These are phyloP conservation scores for Andrena trimmerana DNA, from an alignment of 2,888 invertebrate genomes.

Conservation along the genomic window DNA sequence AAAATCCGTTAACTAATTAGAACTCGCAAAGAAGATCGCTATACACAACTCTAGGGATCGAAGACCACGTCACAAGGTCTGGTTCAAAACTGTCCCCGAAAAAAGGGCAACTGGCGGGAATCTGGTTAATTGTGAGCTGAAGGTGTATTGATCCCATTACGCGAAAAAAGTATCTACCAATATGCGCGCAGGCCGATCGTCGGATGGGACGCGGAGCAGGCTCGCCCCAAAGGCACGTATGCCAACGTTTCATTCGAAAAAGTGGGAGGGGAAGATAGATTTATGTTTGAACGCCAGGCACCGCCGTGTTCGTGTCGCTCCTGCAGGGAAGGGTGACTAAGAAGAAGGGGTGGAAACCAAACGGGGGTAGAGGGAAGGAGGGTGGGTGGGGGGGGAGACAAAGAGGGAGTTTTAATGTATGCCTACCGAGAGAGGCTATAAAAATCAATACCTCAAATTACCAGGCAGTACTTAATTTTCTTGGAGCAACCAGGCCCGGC, in stretches of 20 bases:
- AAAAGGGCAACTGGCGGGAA: neutral
- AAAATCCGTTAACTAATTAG: too few species aligned
- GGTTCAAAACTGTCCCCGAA: neutral
- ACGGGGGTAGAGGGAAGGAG: slow-evolving; percentile 47
- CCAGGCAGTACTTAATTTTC: slow-evolving; percentile 85
- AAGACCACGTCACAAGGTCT: neutral
- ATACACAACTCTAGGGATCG: too few species aligned
- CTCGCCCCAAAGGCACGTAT: slow-evolving; percentile 52
- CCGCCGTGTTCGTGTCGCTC: slow-evolving; percentile 81
- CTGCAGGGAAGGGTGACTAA: slow-evolving; percentile 73
- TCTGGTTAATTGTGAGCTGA: slow-evolving; percentile 38
- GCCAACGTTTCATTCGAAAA: slow-evolving; percentile 43
- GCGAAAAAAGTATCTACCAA: slow-evolving; percentile 1
- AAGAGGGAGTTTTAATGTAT: slow-evolving; percentile 83
- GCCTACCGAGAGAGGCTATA: slow-evolving; percentile 84
- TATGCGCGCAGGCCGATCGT: slow-evolving; percentile 7
- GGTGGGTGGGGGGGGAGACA: slow-evolving; percentile 70
- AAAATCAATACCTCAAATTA: slow-evolving; percentile 86
- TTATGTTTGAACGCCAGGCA: slow-evolving; percentile 80
- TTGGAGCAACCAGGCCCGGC: slow-evolving; percentile 79
- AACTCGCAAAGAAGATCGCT: too few species aligned
- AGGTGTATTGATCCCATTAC: slow-evolving; percentile 42
- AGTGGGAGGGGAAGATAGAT: slow-evolving; percentile 56
- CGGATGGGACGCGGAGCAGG: slow-evolving; percentile 23
- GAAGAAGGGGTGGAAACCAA: slow-evolving; percentile 58